Conservation (phyloP, 2,113 vertebrate genomes). For the Lophotis ruficrista region DNA sequence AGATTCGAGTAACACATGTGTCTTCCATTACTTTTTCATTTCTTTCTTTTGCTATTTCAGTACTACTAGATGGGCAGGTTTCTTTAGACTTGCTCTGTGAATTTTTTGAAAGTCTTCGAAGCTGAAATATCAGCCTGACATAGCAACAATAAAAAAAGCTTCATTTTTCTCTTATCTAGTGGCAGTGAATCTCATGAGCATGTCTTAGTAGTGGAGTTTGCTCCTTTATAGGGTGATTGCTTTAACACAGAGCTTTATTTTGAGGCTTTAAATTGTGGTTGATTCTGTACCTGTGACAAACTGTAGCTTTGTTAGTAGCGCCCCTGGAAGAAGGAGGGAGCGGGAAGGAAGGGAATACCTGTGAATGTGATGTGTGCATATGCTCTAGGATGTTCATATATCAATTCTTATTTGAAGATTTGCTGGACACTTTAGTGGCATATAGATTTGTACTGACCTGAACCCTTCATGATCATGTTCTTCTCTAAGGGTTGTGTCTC, state of each 20-base stretch:
- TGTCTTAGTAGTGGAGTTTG: neutral
- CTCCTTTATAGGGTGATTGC: neutral
- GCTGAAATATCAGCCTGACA: neutral
- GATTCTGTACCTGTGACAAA: neutral
- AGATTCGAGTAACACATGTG: neutral
- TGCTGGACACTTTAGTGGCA: neutral
- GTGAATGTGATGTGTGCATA: accelerated
- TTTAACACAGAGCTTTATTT: neutral
- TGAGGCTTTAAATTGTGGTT: neutral
- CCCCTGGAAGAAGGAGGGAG: neutral
- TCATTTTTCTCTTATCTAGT: neutral
- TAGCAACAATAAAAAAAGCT: neutral
- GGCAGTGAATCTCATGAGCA: neutral
- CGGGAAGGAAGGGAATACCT: neutral
- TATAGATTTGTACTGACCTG: neutral
- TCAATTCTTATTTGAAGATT: neutral
- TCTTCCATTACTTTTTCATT: conserved; percentile 35
- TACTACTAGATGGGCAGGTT: neutral
- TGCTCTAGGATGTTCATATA: neutral
- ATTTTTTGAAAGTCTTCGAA: neutral
- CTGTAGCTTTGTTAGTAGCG: neutral
- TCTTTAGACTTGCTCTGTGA: neutral
- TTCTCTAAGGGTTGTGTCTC: neutral
- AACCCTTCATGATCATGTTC: neutral
- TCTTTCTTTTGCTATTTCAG: conserved; percentile 26